Evolutionary conservation across 1,140 invertebrate genomes (phyloP), one percentile per base, ranked within the genome.

Genomic region (Nephila pilipes): DNA sequence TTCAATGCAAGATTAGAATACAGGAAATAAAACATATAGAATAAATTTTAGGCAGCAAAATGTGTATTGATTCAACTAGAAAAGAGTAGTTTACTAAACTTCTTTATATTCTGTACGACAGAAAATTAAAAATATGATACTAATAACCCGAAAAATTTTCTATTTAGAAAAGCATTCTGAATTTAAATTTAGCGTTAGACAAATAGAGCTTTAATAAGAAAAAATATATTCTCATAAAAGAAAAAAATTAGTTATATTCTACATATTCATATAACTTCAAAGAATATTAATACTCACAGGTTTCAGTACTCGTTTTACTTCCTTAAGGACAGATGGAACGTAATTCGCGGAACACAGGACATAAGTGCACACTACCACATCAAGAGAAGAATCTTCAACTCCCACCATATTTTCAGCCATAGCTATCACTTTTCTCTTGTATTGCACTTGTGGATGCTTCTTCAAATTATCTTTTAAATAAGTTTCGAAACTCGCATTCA

Each of bases 281-380:
- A 0, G 20, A 32, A 32, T 8, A 0, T 36, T 80, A 14, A 57
- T 36, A 93, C 91, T 93, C 25, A 93, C 95, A 16, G 94, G 94
- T 85, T 94, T 95, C 29, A 95, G 63, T 25, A 95, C 94, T 38
- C 95, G 94, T 63, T 94, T 94, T 5, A 95, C 92, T 94, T 95
- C 95, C 29, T 94, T 88, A 8, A 95, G 65, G 22, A 93, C 89
- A 69, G 94, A 80, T 29, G 94, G 81, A 1, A 94, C 38, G 92
- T 95, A 93, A 12, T 75, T 38, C 12, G 95, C 95, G 20, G 94
- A 95, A 69, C 95, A 95, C 5, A 95, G 90, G 0, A 95, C 95
- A 8, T 95, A 92, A 38, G 95, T 95, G 69, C 94, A 94, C 3
- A 95, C 94, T 14, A 95, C 95, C 14, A 94, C 95, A 94, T 95